These are phyloP conservation scores for Nemopilema nomurai DNA, from an alignment of 30 jellyfish, hydroid and myxozoan species.

Conservation along the genomic window DNA sequence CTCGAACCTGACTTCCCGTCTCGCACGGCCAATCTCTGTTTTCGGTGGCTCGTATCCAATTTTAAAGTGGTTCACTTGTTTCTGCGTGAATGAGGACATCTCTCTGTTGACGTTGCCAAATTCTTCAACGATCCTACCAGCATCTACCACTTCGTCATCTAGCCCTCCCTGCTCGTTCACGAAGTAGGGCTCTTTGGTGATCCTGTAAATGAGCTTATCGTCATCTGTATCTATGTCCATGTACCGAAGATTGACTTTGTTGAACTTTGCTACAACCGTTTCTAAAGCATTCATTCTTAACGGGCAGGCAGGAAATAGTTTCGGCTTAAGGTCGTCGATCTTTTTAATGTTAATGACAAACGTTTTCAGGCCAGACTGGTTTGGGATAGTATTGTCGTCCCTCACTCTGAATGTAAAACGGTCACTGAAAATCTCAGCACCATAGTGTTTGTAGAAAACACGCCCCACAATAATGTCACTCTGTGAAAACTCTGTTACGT, in stretches of 20 bases:
- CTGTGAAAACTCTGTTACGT: constrained; percentile 82
- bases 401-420: constrained; percentile 89
- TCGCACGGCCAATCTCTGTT: constrained; percentile 70
- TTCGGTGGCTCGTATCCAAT: constrained; percentile 80
- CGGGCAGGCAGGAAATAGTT: constrained; percentile 84
- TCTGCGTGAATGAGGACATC: constrained; percentile 71
- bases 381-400: constrained; percentile 83
- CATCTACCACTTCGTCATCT: constrained; percentile 40
- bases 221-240: constrained; percentile 88
- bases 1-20: constrained; percentile 68
- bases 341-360: constrained; percentile 76
- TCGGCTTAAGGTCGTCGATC: constrained; percentile 87
- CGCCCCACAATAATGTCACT: constrained; percentile 83
- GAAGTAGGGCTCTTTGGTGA: constrained; percentile 66
- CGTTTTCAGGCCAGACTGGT: constrained; percentile 87
- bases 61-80: constrained; percentile 85
- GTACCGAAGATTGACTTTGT: constrained; percentile 71
- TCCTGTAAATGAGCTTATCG: constrained; percentile 55
- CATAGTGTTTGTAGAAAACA: constrained; percentile 84
- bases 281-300: constrained; percentile 73
- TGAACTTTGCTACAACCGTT: constrained; percentile 44
- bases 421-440: constrained; percentile 78
- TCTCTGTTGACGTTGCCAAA: constrained; percentile 20
- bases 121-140: constrained; percentile 70
- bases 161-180: constrained; percentile 29